Evolutionary conservation across 2,113 vertebrate genomes (phyloP).

Genomic region (Aegypius monachus): DNA sequence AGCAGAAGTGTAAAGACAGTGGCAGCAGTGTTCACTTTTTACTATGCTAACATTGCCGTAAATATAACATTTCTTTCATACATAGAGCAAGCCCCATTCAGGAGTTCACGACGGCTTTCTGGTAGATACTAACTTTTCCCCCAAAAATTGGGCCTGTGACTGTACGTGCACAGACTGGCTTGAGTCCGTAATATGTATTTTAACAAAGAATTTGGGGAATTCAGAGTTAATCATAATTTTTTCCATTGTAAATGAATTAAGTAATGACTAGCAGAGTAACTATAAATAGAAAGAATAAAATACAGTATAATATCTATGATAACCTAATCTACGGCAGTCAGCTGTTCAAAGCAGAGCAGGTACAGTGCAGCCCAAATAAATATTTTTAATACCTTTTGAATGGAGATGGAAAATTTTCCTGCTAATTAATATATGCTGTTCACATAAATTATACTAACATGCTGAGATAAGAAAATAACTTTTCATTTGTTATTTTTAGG

Average conservation of each 20-base stretch:
- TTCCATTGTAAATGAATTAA: neutral
- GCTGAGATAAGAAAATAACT: neutral
- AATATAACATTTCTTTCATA: neutral
- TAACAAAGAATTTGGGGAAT: neutral
- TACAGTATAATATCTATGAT: neutral
- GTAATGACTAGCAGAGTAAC: neutral
- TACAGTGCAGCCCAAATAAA: neutral
- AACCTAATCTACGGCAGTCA: neutral
- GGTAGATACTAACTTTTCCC: neutral
- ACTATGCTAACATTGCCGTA: neutral
- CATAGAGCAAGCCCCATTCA: neutral
- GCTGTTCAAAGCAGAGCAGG: neutral
- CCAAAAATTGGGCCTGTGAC: fast-evolving
- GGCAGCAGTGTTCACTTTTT: neutral
- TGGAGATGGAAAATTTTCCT: neutral
- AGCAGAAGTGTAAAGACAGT: neutral
- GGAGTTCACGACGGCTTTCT: neutral
- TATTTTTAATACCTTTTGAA: neutral
- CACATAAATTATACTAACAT: neutral
- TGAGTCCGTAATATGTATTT: neutral
- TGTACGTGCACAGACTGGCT: neutral
- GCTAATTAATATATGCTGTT: neutral
- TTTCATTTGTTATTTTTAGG: neutral
- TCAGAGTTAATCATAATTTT: neutral
- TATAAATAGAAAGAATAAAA: neutral